Evolutionary conservation across 2,888 invertebrate species (phyloP), one percentile per base, ranked within the genome.

Genomic region (Phortica okadai): DNA sequence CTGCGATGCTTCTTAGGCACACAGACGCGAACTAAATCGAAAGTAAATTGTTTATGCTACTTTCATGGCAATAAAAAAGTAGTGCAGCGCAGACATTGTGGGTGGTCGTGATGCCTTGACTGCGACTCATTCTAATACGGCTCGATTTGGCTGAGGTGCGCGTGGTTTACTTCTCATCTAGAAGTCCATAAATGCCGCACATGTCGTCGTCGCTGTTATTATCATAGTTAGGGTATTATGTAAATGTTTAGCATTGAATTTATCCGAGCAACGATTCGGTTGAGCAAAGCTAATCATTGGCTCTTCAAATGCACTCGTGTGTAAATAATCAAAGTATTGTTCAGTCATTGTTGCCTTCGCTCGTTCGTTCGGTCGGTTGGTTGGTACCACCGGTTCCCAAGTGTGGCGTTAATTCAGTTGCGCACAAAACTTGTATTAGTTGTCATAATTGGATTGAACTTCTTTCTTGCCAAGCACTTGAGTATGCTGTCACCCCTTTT

Each of bases 281-380:
- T 56, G 76, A 67, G 78, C 74, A 80, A 58, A 77, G 82, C 88
- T 90, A 90, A 91, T 90, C 88, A 89, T 85, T 85, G 81, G 79
- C 90, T 89, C 89, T 90, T 90, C 85, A 82, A 83, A 83, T 73
- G 80, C 84, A 85, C 82, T 88, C 90, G 86, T 86, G 89, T 88
- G 88, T 83, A 83, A 89, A 78, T 85, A 85, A 90, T 85, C 77
- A 77, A 74, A 33, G 78, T 77, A 88, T 88, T 85, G 89, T 85
- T 66, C 44, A 7, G n/a, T 25, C 50, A 5, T 33, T 33, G 54
- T 10, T 56, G 16, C 56, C 6, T 5, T 56, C 56, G 16, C 14
- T 56, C n/a, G 14, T 10, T 14, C 16, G n/a, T 54, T 54, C 21
- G 21, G 21, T 33, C 10, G 10, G 33, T 42, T 56, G 59, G 44